Percentiles rank a stretch among this genome's conserved stretches.
phyloP scores from a whole-genome alignment of 2,888 invertebrate species.

The Busseola fusca region DNA sequence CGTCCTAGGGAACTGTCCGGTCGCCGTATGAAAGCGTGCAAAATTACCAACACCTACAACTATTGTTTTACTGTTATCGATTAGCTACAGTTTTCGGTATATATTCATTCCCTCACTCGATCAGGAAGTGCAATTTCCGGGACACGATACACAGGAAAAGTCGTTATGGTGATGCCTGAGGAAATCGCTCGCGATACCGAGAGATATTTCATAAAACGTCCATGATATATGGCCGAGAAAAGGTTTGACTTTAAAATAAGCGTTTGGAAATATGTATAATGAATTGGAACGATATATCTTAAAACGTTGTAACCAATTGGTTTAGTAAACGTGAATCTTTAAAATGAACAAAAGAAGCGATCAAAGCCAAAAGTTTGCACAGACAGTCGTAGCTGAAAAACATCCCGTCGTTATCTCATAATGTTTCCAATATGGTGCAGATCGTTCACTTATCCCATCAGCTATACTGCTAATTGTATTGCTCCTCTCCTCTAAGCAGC shows the following conservation, averaged over 20 bases:
- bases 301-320: slow-evolving; percentile 14
- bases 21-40: slow-evolving; percentile 42
- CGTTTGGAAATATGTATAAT: background rate
- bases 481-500: slow-evolving; percentile 58
- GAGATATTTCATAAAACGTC: slow-evolving; percentile 31
- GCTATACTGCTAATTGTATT: slow-evolving; percentile 68
- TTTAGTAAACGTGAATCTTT: slow-evolving; percentile 9
- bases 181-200: slow-evolving; percentile 55
- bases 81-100: slow-evolving; percentile 52
- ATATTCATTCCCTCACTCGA: slow-evolving; percentile 57
- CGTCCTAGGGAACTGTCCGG: slow-evolving; percentile 39
- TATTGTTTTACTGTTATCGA: slow-evolving; percentile 49
- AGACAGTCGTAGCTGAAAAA: slow-evolving; percentile 5
- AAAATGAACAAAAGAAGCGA: slow-evolving; percentile 6
- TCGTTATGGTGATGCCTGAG: slow-evolving; percentile 60
- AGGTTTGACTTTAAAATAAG: slow-evolving; percentile 18
- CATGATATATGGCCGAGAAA: slow-evolving; percentile 22
- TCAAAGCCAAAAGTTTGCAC: slow-evolving; percentile 6
- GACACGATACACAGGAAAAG: slow-evolving; percentile 63
- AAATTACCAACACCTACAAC: slow-evolving; percentile 44
- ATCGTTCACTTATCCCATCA: slow-evolving; percentile 43
- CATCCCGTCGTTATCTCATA: slow-evolving; percentile 19
- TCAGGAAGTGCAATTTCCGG: slow-evolving; percentile 70
- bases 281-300: background rate
- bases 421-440: slow-evolving; percentile 35